phyloP scores from a whole-genome alignment of 2,113 vertebrate species.

The Axis porcinus region DNA sequence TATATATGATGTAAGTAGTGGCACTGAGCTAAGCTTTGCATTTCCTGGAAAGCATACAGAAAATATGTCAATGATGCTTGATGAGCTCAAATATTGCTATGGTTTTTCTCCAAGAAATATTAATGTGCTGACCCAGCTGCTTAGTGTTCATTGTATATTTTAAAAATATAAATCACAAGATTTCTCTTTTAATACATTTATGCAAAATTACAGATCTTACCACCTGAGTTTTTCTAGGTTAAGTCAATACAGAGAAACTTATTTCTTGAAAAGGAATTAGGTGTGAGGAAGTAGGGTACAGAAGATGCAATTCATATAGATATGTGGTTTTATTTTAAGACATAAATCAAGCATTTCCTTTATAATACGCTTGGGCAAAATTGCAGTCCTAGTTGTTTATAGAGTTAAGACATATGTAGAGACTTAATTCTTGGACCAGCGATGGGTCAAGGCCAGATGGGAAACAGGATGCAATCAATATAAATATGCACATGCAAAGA shows the following conservation, averaged over 20 bases:
- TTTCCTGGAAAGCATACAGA: conserved; percentile 43
- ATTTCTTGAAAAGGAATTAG: background rate
- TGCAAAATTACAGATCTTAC: conserved; percentile 4
- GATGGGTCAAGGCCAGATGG: background rate
- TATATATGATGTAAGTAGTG: background rate
- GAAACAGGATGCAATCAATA: background rate
- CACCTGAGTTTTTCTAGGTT: background rate
- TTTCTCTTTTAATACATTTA: conserved; percentile 4
- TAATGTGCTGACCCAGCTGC: background rate
- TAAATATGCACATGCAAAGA: background rate
- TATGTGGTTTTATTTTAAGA: background rate
- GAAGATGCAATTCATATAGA: background rate
- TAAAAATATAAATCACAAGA: background rate
- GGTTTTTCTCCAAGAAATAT: conserved; percentile 34
- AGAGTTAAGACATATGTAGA: background rate
- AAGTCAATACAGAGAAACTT: background rate
- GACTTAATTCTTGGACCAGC: background rate
- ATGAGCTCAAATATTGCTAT: background rate
- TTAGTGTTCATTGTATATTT: background rate
- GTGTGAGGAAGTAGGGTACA: background rate
- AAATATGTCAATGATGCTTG: conserved; percentile 28
- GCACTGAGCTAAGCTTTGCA: background rate
- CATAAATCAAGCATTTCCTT: background rate
- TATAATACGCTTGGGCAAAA: background rate
- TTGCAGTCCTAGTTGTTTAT: background rate